Evolutionary conservation across 2,888 invertebrate genomes (phyloP).

Genomic region (Baccha elongata): DNA sequence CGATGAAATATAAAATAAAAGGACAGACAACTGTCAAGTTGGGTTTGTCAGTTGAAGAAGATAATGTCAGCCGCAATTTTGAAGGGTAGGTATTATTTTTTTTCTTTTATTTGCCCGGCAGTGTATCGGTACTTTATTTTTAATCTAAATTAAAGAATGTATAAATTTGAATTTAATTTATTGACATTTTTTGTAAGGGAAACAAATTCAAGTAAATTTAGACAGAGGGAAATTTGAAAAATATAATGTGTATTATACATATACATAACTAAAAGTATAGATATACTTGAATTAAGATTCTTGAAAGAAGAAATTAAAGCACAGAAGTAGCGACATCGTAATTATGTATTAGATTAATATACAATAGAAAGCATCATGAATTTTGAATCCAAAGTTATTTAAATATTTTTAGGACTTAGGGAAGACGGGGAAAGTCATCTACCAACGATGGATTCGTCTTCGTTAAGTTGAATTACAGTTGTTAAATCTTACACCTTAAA

Average conservation of each 20-base stretch:
- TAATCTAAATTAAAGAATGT: conserved; percentile 65
- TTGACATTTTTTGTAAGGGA: conserved; percentile 1
- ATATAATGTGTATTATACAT: not conserved
- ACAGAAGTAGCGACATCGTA: too few relatives aligned
- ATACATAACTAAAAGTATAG: too few relatives aligned
- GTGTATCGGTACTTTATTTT: conserved; percentile 54
- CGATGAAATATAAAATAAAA: conserved; percentile 30
- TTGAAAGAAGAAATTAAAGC: too few relatives aligned
- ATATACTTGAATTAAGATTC: too few relatives aligned
- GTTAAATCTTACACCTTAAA: too few relatives aligned
- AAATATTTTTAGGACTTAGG: too few relatives aligned
- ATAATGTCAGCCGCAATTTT: conserved; percentile 55
- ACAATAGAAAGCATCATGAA: too few relatives aligned
- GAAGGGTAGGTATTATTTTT: conserved; percentile 16
- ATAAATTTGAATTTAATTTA: conserved; percentile 52
- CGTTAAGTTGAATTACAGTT: too few relatives aligned
- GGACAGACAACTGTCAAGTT: conserved; percentile 48
- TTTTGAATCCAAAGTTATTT: too few relatives aligned
- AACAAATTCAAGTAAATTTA: not conserved
- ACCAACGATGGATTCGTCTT: too few relatives aligned
- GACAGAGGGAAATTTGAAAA: not conserved
- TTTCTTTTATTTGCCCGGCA: conserved; percentile 19
- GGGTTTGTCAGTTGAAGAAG: conserved; percentile 52
- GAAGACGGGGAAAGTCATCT: too few relatives aligned
- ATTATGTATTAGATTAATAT: too few relatives aligned